Base-by-base conservation (phyloP, 2,888 invertebrate genomes). In the Lasioglossum malachurum region DNA sequence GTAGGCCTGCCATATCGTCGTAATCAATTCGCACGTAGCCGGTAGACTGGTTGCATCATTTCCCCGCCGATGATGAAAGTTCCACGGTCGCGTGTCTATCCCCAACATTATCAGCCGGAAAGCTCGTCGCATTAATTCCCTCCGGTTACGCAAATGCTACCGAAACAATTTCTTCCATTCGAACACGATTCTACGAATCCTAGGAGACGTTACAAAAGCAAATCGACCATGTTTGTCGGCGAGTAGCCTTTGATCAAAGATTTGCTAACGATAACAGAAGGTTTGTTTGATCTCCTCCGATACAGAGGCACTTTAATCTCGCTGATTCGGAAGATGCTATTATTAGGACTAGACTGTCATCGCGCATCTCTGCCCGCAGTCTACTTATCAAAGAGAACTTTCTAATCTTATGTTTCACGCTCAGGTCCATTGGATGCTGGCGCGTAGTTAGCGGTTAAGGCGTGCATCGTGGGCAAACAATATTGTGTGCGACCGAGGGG, bases 1-100 rank as follows among this genome's bases (percentile, higher is more conserved):
- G 46, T 38, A 31, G 41, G 53, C 64, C 82, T 53, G 74, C 84
- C 80, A 71, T 78, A 74, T 77, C 76, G 85, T 27, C 44, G 74
- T 46, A 79, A 87, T 87, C 74, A 82, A 85, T 82, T 82, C 78
- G 78, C 86, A 85, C 85, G 74, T 78, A 85, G 78, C 41, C 82
- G 27, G 74, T 79, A 44, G 69, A 80, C 72, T 76, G 60, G 71
- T 76, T 76, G 81, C 81, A 72, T 57, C 67, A 49, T 67, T 49
- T 60, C 64, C 64, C 27, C 64, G 64, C 31, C 46, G 53, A 10
- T 14, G n/a, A 82, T 31, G 64, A 46, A 81, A 78, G 69, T 49
- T 78, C 35, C 49, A 35, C 67, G 41, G 38, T 38, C 69, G 69
- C 38, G 67, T 67, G 67, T 67, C 67, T 31, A 67, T 67, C 35